Percentiles rank a stretch among this genome's conserved stretches.
These are phyloP conservation scores for Temnothorax ravouxi DNA, from an alignment of 2,888 invertebrate genomes.

Conservation along the genomic window DNA sequence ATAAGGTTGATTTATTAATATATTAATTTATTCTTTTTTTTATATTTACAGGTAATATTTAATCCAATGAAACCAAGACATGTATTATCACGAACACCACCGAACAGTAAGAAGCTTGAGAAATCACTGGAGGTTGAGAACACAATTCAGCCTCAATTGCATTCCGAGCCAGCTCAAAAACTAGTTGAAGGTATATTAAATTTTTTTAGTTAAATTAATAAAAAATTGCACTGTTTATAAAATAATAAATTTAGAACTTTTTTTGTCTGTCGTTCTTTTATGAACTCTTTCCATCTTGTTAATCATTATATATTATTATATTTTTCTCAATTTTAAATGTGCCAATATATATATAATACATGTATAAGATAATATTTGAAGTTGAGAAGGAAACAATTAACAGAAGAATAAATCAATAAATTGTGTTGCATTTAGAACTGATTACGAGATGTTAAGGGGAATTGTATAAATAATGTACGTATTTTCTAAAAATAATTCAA, in stretches of 20 bases:
- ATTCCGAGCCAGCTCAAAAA: not conserved
- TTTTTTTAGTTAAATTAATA: not conserved
- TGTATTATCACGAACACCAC: slow-evolving; percentile 77
- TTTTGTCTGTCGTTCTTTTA: not conserved
- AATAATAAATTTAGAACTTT: slow-evolving; percentile 33
- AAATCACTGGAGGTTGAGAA: not conserved
- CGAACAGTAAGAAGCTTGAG: slow-evolving; percentile 3
- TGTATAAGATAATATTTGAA: not conserved
- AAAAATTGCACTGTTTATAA: slow-evolving; percentile 1
- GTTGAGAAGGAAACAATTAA: not conserved
- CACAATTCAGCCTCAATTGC: not conserved
- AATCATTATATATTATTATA: not conserved
- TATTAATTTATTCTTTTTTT: not conserved
- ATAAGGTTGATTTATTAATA: not conserved
- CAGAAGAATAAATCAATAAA: not conserved
- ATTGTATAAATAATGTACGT: not conserved
- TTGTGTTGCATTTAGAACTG: not conserved
- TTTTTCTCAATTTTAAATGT: not conserved
- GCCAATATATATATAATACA: not conserved
- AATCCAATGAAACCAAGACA: slow-evolving; percentile 80
- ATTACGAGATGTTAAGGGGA: not conserved
- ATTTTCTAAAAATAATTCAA: not conserved
- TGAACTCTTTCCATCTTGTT: not conserved
- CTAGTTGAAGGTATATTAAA: not conserved
- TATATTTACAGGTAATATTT: slow-evolving; percentile 38